Evolutionary conservation across 1,140 invertebrate genomes (phyloP), one percentile per base, ranked within the genome.

Genomic region (Coptotermes formosanus): DNA sequence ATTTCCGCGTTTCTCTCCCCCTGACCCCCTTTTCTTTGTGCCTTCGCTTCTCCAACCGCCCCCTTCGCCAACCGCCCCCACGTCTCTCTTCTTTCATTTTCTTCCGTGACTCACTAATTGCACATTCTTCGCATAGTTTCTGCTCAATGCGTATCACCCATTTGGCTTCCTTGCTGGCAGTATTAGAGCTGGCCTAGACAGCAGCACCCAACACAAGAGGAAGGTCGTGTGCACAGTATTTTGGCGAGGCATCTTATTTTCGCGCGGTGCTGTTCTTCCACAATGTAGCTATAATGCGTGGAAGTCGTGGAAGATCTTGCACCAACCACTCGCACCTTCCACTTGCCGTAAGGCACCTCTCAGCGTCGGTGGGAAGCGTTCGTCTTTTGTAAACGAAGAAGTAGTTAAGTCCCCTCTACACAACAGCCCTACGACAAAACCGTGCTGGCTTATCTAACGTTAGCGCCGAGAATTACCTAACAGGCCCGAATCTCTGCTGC

Each of bases 51-150:
- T 82, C 83, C 86, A 85, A 86, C 52, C 87, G 87, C 85, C 87
- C 88, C 87, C 88, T 87, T 87, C 88, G 83, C 82, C 82, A 44
- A 64, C 86, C 92, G 91, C 91, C 91, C 92, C 64, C 21, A n/a
- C 59, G 19, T 21, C 25, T 7, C 64, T 19, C 0, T 93, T 92
- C 93, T 93, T 93, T 93, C 93, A 93, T 93, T 93, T 93, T 93
- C 93, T 93, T 93, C 87, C 87, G 87, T 89, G 64, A 93, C 93
- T 95, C 94, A 95, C 95, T 96, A 96, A 96, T 96, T 96, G 95
- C 95, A 95, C 94, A 96, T 96, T 96, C 95, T 95, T 95, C 94
- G 94, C 95, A 95, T 96, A 95, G 95, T 96, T 96, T 95, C 94
- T 93, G 81, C 85, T 85, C 86, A 83, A 85, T 69, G 85, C 84